phyloP scores from a whole-genome alignment of 2,888 invertebrate genomes.

The Drosophila leonis region DNA sequence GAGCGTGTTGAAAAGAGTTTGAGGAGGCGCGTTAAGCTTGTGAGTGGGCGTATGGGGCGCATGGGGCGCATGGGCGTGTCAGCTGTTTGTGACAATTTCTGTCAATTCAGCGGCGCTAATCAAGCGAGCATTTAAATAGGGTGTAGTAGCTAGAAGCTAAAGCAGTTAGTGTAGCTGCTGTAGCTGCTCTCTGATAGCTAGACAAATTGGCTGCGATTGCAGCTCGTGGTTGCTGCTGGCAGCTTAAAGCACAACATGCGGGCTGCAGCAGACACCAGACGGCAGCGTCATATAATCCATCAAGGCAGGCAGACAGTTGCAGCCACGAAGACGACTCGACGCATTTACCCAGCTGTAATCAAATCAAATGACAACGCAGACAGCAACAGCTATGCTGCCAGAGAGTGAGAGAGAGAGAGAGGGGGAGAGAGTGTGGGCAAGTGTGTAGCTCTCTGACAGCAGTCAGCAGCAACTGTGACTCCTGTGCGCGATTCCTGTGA shows the following conservation, averaged over 20 bases:
- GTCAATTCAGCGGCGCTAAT: slow-evolving; percentile 79
- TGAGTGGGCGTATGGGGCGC: not conserved
- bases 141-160: not conserved
- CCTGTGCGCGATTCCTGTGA: slow-evolving; percentile 18
- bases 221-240: slow-evolving; percentile 23
- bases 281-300: slow-evolving; percentile 69
- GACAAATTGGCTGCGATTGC: slow-evolving; percentile 73
- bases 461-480: slow-evolving; percentile 32
- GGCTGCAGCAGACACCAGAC: slow-evolving; percentile 41
- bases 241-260: slow-evolving; percentile 66
- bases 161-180: not conserved
- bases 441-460: not conserved
- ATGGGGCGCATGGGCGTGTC: slow-evolving; percentile 1
- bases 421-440: not conserved
- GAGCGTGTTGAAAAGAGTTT: slow-evolving; percentile 31
- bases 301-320: slow-evolving; percentile 71
- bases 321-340: slow-evolving; percentile 44
- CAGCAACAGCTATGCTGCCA: slow-evolving; percentile 48
- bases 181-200: slow-evolving; percentile 22
- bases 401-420: not conserved
- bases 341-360: slow-evolving; percentile 68
- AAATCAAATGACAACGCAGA: slow-evolving; percentile 75
- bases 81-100: slow-evolving; percentile 70
- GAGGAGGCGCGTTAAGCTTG: not conserved
- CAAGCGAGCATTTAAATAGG: slow-evolving; percentile 70